phyloP scores from a whole-genome alignment of 1,140 invertebrate genomes.

The Apolygus lucorum region DNA sequence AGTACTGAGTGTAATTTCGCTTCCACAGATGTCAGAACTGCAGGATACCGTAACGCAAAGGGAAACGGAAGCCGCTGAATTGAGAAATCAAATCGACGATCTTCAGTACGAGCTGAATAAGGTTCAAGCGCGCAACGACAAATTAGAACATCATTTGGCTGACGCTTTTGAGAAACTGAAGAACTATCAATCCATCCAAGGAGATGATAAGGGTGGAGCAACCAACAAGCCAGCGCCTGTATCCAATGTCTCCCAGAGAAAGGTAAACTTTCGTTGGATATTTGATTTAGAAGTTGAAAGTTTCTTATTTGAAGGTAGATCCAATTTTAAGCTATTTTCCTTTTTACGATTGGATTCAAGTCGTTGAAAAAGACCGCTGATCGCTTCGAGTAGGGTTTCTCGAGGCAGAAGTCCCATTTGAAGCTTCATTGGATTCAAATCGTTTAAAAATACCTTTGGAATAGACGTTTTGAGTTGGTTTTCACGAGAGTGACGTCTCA shows the following conservation, averaged over 20 bases:
- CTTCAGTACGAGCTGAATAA: slow-evolving; percentile 88
- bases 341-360: too few relatives aligned
- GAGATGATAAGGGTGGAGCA: slow-evolving; percentile 44
- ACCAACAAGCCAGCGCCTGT: slow-evolving; percentile 42
- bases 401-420: too few relatives aligned
- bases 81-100: slow-evolving; percentile 93
- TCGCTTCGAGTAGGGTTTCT: too few relatives aligned
- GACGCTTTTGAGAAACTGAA: slow-evolving; percentile 86
- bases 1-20: too few relatives aligned
- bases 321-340: too few relatives aligned
- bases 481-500: too few relatives aligned
- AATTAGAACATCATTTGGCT: slow-evolving; percentile 78
- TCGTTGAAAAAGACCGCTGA: too few relatives aligned
- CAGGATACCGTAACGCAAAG: slow-evolving; percentile 84
- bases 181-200: slow-evolving; percentile 66
- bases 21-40: slow-evolving; percentile 65
- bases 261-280: slow-evolving; percentile 36
- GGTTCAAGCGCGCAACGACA: slow-evolving; percentile 78
- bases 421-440: too few relatives aligned
- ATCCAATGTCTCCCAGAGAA: slow-evolving; percentile 54
- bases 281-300: background rate
- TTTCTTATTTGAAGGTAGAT: too few relatives aligned
- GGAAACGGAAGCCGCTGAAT: slow-evolving; percentile 88
- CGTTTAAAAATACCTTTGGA: too few relatives aligned
- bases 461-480: too few relatives aligned